Evolutionary conservation across 2,113 vertebrate species (phyloP), one percentile per base, ranked within the genome.

Genomic region (Camelus dromedarius): DNA sequence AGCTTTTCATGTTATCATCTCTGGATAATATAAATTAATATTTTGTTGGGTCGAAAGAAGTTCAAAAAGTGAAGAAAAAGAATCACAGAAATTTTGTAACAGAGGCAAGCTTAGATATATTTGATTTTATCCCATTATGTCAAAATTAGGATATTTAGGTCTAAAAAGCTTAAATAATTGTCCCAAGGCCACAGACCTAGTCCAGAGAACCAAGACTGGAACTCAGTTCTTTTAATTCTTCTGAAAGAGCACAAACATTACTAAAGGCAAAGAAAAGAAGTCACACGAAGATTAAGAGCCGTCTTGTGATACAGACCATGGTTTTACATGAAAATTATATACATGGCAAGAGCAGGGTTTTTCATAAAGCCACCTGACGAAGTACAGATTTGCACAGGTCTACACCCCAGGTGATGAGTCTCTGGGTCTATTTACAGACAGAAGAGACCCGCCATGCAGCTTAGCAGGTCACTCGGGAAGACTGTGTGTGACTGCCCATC

Each of bases 341-440:
- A 81, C 26, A 87, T 0, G 0, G 86, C 91, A 95, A 96, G 79
- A 96, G 77, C 26, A 97, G 73, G 88, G 14, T 62, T 80, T 91
- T 91, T 94, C 81, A 67, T 79, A 95, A 95, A 97, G 77, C 50
- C 56, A 64, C 95, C 93, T 97, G 96, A 95, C 70, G 76, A 96
- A 95, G 93, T 32, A 66, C 6, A 20, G 56, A 96, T 90, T 95
- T 98, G 98, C 97, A 95, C 89, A n/a, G 82, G 81, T 97, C 97
- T 97, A 91, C 52, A 82, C 54, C 88, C 93, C 83, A 54, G 79
- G 96, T 58, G 94, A 94, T 89, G 94, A 98, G 95, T 96, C 97
- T 93, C 62, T 28, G 77, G 95, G 90, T 97, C 97, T 95, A 95
- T 96, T 95, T 62, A 91, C 91, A 97, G 95, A 92, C 88, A 75